These are phyloP conservation scores for Parnassius smintheus DNA, from an alignment of 2,888 invertebrate species.

Conservation along the genomic window DNA sequence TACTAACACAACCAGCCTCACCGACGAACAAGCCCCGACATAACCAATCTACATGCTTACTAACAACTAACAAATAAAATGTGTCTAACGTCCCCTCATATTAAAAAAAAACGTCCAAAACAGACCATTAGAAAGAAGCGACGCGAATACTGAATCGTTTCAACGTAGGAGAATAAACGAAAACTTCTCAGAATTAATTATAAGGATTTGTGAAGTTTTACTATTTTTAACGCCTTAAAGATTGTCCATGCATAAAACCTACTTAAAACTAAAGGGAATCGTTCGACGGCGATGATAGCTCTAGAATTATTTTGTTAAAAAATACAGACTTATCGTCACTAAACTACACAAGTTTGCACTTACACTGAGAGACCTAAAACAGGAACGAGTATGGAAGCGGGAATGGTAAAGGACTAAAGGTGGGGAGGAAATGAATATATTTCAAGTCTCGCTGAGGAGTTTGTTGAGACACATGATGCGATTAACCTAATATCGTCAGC, in stretches of 20 bases:
- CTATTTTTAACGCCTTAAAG: slow-evolving; percentile 31
- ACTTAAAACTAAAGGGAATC: slow-evolving; percentile 62
- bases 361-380: slow-evolving; percentile 30
- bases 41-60: slow-evolving; percentile 45
- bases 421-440: slow-evolving; percentile 1
- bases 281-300: slow-evolving; percentile 46
- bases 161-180: slow-evolving; percentile 31
- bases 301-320: slow-evolving; percentile 41
- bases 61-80: slow-evolving; percentile 58
- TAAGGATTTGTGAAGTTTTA: slow-evolving; percentile 45
- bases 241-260: slow-evolving; percentile 53
- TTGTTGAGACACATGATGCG: slow-evolving; percentile 72
- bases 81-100: slow-evolving; percentile 52
- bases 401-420: slow-evolving; percentile 33
- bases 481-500: slow-evolving; percentile 63
- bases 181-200: slow-evolving; percentile 46
- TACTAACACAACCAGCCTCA: slow-evolving; percentile 44
- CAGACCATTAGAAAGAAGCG: slow-evolving; percentile 43
- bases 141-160: slow-evolving; percentile 56
- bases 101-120: slow-evolving; percentile 39
- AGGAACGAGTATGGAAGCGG: slow-evolving; percentile 30
- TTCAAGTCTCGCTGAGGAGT: slow-evolving; percentile 69
- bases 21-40: slow-evolving; percentile 55
- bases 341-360: slow-evolving; percentile 36
- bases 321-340: slow-evolving; percentile 50